phyloP scores from a whole-genome alignment of 2,797 vertebrate species.

The Paramormyrops hopkinsi region DNA sequence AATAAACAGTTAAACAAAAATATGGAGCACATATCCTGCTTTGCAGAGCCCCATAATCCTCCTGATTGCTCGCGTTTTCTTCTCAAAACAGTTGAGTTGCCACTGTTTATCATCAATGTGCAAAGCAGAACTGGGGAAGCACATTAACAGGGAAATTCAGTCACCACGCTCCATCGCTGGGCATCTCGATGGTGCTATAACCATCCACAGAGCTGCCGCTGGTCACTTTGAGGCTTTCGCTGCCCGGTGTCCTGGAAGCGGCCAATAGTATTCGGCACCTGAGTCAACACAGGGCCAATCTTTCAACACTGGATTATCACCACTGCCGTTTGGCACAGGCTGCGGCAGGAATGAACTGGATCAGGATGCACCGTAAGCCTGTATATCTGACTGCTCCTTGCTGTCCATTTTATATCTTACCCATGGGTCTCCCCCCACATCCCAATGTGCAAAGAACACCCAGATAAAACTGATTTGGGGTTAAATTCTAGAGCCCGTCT shows the following conservation, averaged over 20 bases:
- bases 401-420: not conserved
- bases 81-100: not conserved
- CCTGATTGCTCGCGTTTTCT: not conserved
- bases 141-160: not conserved
- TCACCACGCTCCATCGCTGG: not conserved
- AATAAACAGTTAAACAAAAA: not conserved
- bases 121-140: not conserved
- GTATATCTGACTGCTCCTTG: not conserved
- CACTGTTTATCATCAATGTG: not conserved
- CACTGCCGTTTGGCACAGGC: not conserved
- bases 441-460: not conserved
- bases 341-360: not conserved
- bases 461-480: not conserved
- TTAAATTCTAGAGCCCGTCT: not conserved
- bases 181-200: not conserved
- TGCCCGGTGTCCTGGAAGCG: conserved; percentile 24
- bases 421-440: not conserved
- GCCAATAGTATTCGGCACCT: not conserved
- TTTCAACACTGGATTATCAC: not conserved
- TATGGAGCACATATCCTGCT: not conserved
- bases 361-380: not conserved
- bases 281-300: not conserved
- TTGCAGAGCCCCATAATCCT: not conserved
- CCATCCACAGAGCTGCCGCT: not conserved
- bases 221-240: not conserved